Conservation (phyloP, 1,140 invertebrate species). For the Drosophila mayri region DNA sequence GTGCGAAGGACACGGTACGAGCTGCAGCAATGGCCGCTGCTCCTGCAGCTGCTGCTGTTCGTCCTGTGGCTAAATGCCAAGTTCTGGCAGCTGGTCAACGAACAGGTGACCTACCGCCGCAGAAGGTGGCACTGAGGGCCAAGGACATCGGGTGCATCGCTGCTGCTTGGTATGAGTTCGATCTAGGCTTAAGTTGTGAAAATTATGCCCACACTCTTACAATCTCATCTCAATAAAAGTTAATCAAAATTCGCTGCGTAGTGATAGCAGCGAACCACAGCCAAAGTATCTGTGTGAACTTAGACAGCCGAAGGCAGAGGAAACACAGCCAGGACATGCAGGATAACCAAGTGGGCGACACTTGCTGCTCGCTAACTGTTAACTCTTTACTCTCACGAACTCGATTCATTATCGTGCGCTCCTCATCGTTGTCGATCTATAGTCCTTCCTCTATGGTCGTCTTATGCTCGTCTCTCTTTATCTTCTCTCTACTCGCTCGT, state of each 20-base stretch:
- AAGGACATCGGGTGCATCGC: slow-evolving; percentile 25
- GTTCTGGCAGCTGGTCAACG: slow-evolving; percentile 75
- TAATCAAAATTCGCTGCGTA: slow-evolving; percentile 68
- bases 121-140: slow-evolving; percentile 57
- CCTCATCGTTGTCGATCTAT: slow-evolving; percentile 48
- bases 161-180: slow-evolving; percentile 54
- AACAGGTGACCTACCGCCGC: slow-evolving; percentile 61
- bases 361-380: not conserved
- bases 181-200: slow-evolving; percentile 71
- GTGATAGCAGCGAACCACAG: slow-evolving; percentile 54
- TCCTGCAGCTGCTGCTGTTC: slow-evolving; percentile 73
- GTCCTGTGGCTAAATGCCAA: slow-evolving; percentile 75
- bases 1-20: slow-evolving; percentile 71
- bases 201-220: slow-evolving; percentile 60
- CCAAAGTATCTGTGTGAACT: slow-evolving; percentile 37
- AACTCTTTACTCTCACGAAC: slow-evolving; percentile 37
- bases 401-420: slow-evolving; percentile 53
- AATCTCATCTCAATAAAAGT: slow-evolving; percentile 67
- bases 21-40: slow-evolving; percentile 74
- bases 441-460: slow-evolving; percentile 51
- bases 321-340: slow-evolving; percentile 27
- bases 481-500: slow-evolving; percentile 54
- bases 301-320: slow-evolving; percentile 21
- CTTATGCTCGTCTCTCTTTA: slow-evolving; percentile 51
- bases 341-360: slow-evolving; percentile 30